A percentile compares a stretch with the other conserved stretches of the same genome.
Conservation (phyloP, 2,113 vertebrate species). For the Cryptotis parvus region DNA sequence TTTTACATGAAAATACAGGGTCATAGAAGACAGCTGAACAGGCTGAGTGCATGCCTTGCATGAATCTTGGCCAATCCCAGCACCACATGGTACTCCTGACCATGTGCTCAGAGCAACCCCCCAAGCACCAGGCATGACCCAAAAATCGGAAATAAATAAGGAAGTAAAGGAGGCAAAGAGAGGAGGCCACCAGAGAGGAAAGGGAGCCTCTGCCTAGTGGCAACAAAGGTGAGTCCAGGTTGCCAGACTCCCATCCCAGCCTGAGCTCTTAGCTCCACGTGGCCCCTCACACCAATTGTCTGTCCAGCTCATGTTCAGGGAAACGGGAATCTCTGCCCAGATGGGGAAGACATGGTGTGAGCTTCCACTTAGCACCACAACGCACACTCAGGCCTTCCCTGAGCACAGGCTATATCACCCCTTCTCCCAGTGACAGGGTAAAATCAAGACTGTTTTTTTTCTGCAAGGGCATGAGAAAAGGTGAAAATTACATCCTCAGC, state of each 20-base stretch:
- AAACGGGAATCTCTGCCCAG: constrained; percentile 43
- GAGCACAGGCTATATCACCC: not conserved
- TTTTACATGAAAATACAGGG: too few relatives aligned
- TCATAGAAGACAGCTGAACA: too few relatives aligned
- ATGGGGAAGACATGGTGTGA: not conserved
- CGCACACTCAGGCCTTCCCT: not conserved
- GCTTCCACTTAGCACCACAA: not conserved
- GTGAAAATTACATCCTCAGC: constrained; percentile 63
- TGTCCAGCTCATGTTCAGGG: constrained; percentile 28
- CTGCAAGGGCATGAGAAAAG: constrained; percentile 26
- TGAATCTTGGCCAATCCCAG: too few relatives aligned
- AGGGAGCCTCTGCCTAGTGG: not conserved
- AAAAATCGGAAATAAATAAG: not conserved
- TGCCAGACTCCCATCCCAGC: not conserved
- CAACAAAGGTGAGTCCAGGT: not conserved
- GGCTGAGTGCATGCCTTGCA: too few relatives aligned
- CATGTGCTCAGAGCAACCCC: too few relatives aligned
- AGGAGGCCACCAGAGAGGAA: not conserved
- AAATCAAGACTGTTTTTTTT: constrained; percentile 57
- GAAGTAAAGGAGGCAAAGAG: not conserved
- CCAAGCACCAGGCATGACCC: too few relatives aligned
- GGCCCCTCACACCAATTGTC: not conserved
- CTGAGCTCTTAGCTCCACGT: not conserved
- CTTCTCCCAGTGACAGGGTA: not conserved
- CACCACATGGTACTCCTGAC: too few relatives aligned